A percentile compares a stretch with the other conserved stretches of the same genome.
Conservation (phyloP, 2,113 vertebrate species). For the Thunnus maccoyii region DNA sequence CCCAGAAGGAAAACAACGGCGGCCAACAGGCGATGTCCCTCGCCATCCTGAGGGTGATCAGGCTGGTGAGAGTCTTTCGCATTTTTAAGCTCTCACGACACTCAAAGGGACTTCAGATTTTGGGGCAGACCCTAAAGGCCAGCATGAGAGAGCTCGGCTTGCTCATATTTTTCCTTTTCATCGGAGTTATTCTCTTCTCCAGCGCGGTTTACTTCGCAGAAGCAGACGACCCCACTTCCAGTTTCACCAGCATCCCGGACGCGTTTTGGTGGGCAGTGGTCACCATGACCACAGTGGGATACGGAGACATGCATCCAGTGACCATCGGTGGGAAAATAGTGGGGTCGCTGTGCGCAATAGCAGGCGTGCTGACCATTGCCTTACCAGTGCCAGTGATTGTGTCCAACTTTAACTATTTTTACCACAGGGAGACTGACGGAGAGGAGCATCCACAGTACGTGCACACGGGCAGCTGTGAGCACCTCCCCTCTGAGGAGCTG, state of each 20-base stretch:
- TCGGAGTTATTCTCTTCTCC: slow-evolving; percentile 97
- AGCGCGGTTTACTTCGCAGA: slow-evolving; percentile 98
- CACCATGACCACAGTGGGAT: slow-evolving; percentile 99
- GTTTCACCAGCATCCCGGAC: slow-evolving; percentile 97
- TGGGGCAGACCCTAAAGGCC: slow-evolving; percentile 97
- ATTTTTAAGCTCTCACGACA: slow-evolving; percentile 98
- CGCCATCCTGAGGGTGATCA: slow-evolving; percentile 96
- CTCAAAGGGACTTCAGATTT: slow-evolving; percentile 97
- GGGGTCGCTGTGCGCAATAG: slow-evolving; percentile 96
- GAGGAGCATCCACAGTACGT: slow-evolving; percentile 95
- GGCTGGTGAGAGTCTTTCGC: slow-evolving; percentile 95
- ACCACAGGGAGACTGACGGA: slow-evolving; percentile 96
- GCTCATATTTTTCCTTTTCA: slow-evolving; percentile 98
- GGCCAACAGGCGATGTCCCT: slow-evolving; percentile 98
- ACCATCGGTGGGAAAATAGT: slow-evolving; percentile 99
- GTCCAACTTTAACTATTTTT: slow-evolving; percentile 99
- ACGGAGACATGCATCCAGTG: slow-evolving; percentile 98
- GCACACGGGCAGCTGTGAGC: slow-evolving; percentile 92
- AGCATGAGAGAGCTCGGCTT: slow-evolving; percentile 96
- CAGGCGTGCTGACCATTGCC: slow-evolving; percentile 96
- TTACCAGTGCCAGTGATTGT: slow-evolving; percentile 97
- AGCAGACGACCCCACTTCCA: slow-evolving; percentile 94
- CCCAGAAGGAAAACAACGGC: slow-evolving; percentile 91
- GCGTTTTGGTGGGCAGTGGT: slow-evolving; percentile 99
- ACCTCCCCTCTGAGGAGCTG: slow-evolving; percentile 91